Percentiles rank a stretch among this genome's conserved stretches.
Evolutionary conservation across 1,140 invertebrate species (phyloP).

Genomic region (Protaetia brevitarsis): DNA sequence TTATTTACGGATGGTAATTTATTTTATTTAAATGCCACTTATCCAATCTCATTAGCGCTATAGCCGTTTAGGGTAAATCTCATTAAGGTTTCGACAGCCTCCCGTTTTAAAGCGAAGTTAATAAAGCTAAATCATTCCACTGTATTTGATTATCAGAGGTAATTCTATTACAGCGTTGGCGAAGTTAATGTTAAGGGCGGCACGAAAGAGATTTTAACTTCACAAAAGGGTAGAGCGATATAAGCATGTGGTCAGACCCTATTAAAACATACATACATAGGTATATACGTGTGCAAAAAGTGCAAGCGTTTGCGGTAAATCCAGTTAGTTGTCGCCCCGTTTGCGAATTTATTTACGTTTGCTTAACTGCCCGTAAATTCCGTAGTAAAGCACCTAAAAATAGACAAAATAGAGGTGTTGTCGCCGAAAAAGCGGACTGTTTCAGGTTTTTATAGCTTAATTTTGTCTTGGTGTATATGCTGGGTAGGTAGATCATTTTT

Average conservation of each 20-base stretch:
- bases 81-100: not conserved
- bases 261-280: no score
- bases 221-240: not conserved
- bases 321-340: slow-evolving; percentile 2
- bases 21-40: not conserved
- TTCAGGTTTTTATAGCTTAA: no score
- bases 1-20: no score
- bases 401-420: no score
- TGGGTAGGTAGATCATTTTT: no score
- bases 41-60: not conserved
- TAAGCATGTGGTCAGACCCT: not conserved
- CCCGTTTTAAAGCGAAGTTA: not conserved
- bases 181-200: slow-evolving; percentile 19
- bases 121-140: slow-evolving; percentile 6
- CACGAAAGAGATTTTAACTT: slow-evolving; percentile 24
- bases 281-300: slow-evolving; percentile 8
- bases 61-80: not conserved
- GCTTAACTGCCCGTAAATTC: not conserved
- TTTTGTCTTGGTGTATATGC: no score
- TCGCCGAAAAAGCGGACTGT: no score
- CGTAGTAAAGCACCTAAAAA: no score
- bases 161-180: not conserved
- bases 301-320: slow-evolving; percentile 2
- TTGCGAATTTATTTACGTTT: not conserved
- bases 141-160: not conserved